Conservation (phyloP, 2,888 invertebrate species). For the Malthinus flaveolus region DNA sequence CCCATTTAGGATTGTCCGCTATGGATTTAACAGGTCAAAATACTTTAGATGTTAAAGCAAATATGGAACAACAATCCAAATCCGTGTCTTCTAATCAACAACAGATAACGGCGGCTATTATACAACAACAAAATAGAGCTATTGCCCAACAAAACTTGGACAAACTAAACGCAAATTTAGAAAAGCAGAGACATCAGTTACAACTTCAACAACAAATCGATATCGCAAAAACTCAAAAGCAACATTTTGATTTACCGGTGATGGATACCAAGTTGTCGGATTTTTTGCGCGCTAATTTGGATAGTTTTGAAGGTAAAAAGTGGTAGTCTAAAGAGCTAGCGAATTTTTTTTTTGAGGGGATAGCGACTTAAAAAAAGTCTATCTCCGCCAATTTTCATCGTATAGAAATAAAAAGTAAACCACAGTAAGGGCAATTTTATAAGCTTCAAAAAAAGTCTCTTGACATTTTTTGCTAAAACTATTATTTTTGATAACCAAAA, state of each 20-base stretch:
- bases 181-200: conserved; percentile 60
- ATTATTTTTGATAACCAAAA: too few species aligned
- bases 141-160: conserved; percentile 66
- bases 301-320: conserved; percentile 69
- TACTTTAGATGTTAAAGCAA: conserved; percentile 44
- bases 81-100: conserved; percentile 55
- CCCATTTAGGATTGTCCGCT: conserved; percentile 46
- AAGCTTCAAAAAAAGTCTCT: too few species aligned
- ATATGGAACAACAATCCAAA: conserved; percentile 49
- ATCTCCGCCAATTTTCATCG: too few species aligned
- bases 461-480: too few species aligned
- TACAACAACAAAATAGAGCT: conserved; percentile 68
- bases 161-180: conserved; percentile 59
- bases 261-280: conserved; percentile 72
- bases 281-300: conserved; percentile 72
- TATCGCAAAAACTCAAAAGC: conserved; percentile 46
- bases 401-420: too few species aligned
- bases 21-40: conserved; percentile 51
- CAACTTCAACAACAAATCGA: conserved; percentile 52
- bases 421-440: too few species aligned
- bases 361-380: too few species aligned
- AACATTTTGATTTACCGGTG: conserved; percentile 52
- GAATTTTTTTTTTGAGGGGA: too few species aligned
- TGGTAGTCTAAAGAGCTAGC: too few species aligned
- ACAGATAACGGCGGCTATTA: conserved; percentile 63